Base-by-base conservation (phyloP, 2,797 vertebrate species). In the Ataeniobius toweri region DNA sequence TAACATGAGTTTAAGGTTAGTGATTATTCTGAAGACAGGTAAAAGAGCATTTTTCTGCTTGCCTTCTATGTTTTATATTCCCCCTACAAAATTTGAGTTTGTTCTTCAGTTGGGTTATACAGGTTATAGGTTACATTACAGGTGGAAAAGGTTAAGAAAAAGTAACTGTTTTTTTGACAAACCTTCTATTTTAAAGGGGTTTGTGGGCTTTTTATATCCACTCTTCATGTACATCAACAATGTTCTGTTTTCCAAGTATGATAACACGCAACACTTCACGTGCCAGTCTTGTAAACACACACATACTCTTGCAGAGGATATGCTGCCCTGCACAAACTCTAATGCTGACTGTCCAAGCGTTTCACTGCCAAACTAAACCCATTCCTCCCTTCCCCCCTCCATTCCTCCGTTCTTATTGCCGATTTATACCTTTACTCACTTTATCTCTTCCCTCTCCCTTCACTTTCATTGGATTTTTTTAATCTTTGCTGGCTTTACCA, bases 301-400 rank as follows among this genome's bases (percentile, higher is more conserved):
- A 55, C 44, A 39, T 46, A 36, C 36, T 53, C 50, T 46, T 5
- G 58, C 71, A 28, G 73, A 71, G 48, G 16, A 79, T 10, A 68
- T 48, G 39, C 73, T 51, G 44, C 56, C 26, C 51, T 74, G 69
- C 67, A 76, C 68, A 78, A 31, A 69, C 56, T 39, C 61, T 67
- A 39, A 69, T 50, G 63, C 82, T 44, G 36, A 36, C 84, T 80
- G 58, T 82, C 83, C 71, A 75, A 91, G 86, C 88, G 31, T 73
- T 76, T 78, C 88, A 89, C 88, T 91, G 88, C 89, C 86, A 41
- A 89, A 81, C 46, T 46, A 51, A 46, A 50, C 70, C 58, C 26
- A 4, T 3, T 18, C 59, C 48, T 28, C 63, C 20, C 55, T 14
- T 26, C 0, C 7, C 44, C 26, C 41, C 50, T 72, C 51, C 56